Base-by-base conservation (phyloP, 2,888 invertebrate genomes). In the Agonopterix arenella region DNA sequence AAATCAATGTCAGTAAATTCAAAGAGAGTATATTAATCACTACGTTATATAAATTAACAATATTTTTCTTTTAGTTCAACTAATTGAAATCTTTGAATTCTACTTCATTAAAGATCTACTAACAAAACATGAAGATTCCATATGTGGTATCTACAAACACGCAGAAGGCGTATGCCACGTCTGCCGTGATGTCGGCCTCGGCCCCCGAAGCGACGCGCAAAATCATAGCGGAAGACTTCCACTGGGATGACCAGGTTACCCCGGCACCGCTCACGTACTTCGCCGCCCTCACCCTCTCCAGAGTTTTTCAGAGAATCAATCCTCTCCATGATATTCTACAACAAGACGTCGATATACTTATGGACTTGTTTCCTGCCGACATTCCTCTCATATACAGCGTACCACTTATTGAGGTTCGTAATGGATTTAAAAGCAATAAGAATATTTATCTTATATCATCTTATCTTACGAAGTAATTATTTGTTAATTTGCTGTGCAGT, bases 291-390 rank as follows among this genome's bases (percentile, higher is more conserved):
- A 48, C 64, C 9, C 64, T 90, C 1, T 83, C 89, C 0, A 78
- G 59, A 52, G 54, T 78, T 43, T 92, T 92, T 58, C 73, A 85
- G 46, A 76, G 78, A 50, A 68, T 89, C 48, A 91, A 91, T 45
- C 79, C 92, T n/a, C 73, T 93, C 1, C 67, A 90, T 10, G 77
- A 73, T 50, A 75, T 93, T 38, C 84, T 92, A 9, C 90, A 90
- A 58, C 86, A 86, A 53, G 93, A 93, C 62, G 71, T 89, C 37
- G 89, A 92, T 59, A 78, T 88, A 50, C 74, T 93, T 1, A 84
- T 93, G 71, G 93, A 93, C 76, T 76, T 92, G 51, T 82, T 91
- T 56, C 90, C 93, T 1, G 84, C 89, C 2, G 84, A 91, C 66
- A 84, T 93, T 51, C 91, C 91, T 1, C 76, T 93, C 41, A 90